These are phyloP conservation scores for Taxidea taxus DNA, from an alignment of 2,113 vertebrate species.

Conservation along the genomic window DNA sequence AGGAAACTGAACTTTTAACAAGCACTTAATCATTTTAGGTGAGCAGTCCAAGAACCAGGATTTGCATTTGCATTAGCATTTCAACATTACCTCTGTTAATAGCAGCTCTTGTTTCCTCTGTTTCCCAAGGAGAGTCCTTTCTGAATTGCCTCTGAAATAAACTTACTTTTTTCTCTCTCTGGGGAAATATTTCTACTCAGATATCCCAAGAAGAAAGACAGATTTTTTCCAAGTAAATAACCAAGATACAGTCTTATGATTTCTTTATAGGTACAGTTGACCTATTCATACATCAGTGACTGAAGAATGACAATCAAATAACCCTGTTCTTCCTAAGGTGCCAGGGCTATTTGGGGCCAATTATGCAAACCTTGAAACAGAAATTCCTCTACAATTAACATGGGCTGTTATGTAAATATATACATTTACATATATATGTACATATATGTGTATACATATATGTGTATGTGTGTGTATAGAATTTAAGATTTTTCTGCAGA, in stretches of 20 bases:
- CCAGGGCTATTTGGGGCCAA: neutral
- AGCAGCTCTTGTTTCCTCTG: neutral
- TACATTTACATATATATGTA: neutral
- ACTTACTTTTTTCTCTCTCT: neutral
- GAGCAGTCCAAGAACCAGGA: neutral
- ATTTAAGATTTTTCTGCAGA: neutral
- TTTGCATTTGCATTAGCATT: neutral
- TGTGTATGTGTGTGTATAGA: neutral
- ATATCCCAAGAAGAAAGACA: neutral
- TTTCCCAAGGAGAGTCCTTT: neutral
- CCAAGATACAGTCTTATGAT: neutral
- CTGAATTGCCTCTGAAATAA: neutral
- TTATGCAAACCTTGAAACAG: neutral
- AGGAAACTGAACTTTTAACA: neutral
- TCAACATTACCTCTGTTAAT: neutral
- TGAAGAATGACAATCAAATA: neutral
- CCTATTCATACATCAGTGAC: neutral
- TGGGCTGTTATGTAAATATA: neutral
- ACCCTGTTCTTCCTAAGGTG: neutral
- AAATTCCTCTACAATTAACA: neutral
- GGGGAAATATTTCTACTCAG: conserved; percentile 1
- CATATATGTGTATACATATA: fast-evolving
- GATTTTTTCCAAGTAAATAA: neutral
- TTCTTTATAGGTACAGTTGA: neutral
- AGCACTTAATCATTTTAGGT: neutral